A percentile compares a stretch with the other conserved stretches of the same genome.
Evolutionary conservation across 2,888 invertebrate species (phyloP).

Genomic region (Spicauda simplicius): DNA sequence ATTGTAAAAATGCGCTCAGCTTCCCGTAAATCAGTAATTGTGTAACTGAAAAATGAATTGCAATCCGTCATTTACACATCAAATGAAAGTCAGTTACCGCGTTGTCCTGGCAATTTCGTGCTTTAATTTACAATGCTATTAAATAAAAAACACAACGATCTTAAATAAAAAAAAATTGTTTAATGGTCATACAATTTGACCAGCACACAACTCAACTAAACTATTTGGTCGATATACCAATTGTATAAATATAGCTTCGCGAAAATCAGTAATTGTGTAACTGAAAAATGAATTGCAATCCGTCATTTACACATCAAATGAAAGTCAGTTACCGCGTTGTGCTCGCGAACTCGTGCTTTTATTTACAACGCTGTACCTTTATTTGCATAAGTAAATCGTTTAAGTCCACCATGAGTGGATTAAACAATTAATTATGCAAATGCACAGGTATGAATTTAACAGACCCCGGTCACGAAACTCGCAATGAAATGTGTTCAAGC

Average conservation of each 20-base stretch:
- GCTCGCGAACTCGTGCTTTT: constrained; percentile 3
- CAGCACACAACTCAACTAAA: no score
- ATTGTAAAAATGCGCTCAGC: no score
- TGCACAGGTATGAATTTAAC: constrained; percentile 51
- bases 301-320: not conserved
- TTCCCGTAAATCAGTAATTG: not conserved
- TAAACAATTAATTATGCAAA: constrained; percentile 72
- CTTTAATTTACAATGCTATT: constrained; percentile 33
- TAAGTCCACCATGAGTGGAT: constrained; percentile 56
- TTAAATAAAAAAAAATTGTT: no score
- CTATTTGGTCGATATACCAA: no score
- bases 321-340: not conserved
- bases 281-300: not conserved
- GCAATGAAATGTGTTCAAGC: constrained; percentile 48
- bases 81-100: constrained; percentile 1
- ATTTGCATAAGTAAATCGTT: constrained; percentile 51
- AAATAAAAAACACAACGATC: no score
- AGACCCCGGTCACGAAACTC: constrained; percentile 53
- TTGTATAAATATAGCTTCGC: not conserved
- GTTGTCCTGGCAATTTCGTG: not conserved
- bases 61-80: not conserved
- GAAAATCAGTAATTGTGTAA: not conserved
- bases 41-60: not conserved
- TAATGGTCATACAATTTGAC: no score
- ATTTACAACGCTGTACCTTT: constrained; percentile 39